Base-by-base conservation (phyloP, 2,888 invertebrate genomes). In the Geotrupes spiniger region DNA sequence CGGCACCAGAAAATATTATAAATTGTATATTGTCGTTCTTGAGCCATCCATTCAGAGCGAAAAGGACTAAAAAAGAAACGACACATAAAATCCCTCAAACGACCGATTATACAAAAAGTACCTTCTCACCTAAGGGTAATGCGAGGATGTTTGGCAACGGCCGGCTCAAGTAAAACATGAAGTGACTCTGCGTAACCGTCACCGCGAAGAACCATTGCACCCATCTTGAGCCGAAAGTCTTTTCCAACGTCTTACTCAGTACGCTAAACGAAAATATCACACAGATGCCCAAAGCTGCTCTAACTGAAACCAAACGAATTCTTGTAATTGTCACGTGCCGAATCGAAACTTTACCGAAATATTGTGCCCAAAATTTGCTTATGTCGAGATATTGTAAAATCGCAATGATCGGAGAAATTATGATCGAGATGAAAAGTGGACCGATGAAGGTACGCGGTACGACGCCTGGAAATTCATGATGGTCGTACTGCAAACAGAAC, bases 361-460 rank as follows among this genome's bases (percentile, higher is more conserved):
- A 91, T 75, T 95, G 95, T 62, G 85, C 80, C 80, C 86, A 85
- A 75, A 93, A 89, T 78, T 95, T 96, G 69, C 83, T 87, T 46
- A 88, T 74, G 58, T 83, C 80, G 49, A 87, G 72, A 57, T 82
- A 70, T 72, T 86, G 79, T 54, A 89, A 76, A 48, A 87, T 61
- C 49, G 79, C 74, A 51, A 87, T 83, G 63, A 89, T 72, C 11
- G 97, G 97, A 44, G 85, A 81, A 2, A 92, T 83, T 33, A 94
- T 61, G 36, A 81, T 71, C 0, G 94, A 87, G 59, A 98, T 78
- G 52, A 87, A 75, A 15, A 97, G 71, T 25, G 99, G 92, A 14
- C 98, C 98, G 49, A 98, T 71, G 74, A 99, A 99, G 17, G 94
- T 90, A 57, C 99, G 82, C 42, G 99, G 98, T 48, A 99, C 99